Percentiles rank a stretch among this genome's conserved stretches.
These are phyloP conservation scores for Calcarius ornatus DNA, from an alignment of 2,113 vertebrate species.

Conservation along the genomic window DNA sequence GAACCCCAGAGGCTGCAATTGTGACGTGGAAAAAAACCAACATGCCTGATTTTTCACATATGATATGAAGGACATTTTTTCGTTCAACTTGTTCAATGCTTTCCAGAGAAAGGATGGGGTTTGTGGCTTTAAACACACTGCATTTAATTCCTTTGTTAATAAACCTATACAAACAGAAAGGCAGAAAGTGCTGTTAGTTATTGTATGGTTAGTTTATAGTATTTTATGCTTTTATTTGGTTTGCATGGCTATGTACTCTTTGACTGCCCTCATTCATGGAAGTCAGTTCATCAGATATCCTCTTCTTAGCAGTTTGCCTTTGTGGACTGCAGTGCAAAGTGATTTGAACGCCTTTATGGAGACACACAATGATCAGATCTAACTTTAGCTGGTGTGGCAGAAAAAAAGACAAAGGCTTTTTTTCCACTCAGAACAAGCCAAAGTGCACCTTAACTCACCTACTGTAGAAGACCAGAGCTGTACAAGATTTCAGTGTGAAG, in stretches of 20 bases:
- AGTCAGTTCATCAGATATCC: not conserved
- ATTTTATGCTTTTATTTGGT: not conserved
- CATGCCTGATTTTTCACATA: not conserved
- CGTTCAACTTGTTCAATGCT: not conserved
- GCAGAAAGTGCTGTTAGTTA: not conserved
- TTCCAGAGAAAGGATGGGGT: not conserved
- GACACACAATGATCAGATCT: not conserved
- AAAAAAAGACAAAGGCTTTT: not conserved
- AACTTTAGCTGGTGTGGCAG: not conserved
- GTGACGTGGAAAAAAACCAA: not conserved
- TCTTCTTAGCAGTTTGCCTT: not conserved
- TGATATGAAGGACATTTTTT: not conserved
- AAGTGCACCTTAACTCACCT: not conserved
- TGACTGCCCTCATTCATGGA: not conserved
- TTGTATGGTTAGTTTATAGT: not conserved
- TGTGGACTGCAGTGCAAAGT: not conserved
- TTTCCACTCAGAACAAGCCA: not conserved
- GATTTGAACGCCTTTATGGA: not conserved
- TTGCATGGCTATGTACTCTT: not conserved
- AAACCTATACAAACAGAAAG: not conserved
- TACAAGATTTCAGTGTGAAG: constrained; percentile 64
- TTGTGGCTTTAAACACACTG: not conserved
- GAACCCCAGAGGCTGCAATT: not conserved
- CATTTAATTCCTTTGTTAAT: not conserved
- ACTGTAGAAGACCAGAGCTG: not conserved